Conservation (phyloP, 2,888 invertebrate genomes). For the Cephus rjabovi region DNA sequence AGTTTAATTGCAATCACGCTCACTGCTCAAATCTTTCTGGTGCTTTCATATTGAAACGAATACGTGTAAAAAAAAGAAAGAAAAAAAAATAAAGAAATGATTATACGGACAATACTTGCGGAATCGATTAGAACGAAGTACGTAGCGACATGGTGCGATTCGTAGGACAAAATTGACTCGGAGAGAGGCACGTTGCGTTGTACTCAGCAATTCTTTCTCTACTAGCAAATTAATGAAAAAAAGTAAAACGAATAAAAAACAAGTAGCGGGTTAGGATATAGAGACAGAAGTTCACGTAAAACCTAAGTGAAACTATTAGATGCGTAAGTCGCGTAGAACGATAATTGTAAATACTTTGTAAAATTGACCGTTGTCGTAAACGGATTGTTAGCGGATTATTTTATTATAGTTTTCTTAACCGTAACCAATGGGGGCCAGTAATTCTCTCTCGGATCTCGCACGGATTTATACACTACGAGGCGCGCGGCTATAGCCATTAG, state of each 20-base stretch:
- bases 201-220: not conserved
- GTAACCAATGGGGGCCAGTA: slow-evolving; percentile 64
- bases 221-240: not conserved
- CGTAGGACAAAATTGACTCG: not conserved
- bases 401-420: slow-evolving; percentile 36
- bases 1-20: slow-evolving; percentile 30
- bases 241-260: not conserved
- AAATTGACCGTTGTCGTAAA: slow-evolving; percentile 13
- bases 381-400: slow-evolving; percentile 21
- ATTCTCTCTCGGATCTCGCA: slow-evolving; percentile 66
- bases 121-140: not conserved
- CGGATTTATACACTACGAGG: slow-evolving; percentile 60
- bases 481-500: slow-evolving; percentile 38
- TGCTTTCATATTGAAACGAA: slow-evolving; percentile 38
- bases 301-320: slow-evolving; percentile 36
- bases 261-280: not conserved
- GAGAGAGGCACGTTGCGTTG: not conserved
- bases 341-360: slow-evolving; percentile 12
- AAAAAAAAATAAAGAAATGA: not conserved
- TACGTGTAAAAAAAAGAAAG: not conserved
- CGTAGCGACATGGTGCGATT: not conserved
- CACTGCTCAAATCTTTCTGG: slow-evolving; percentile 50
- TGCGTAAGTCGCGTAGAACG: slow-evolving; percentile 27
- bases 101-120: not conserved
- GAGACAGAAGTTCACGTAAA: slow-evolving; percentile 18